Percentiles rank a stretch among this genome's conserved stretches.
phyloP scores from a whole-genome alignment of 23 tunicate species.

The Diplosoma virens region DNA sequence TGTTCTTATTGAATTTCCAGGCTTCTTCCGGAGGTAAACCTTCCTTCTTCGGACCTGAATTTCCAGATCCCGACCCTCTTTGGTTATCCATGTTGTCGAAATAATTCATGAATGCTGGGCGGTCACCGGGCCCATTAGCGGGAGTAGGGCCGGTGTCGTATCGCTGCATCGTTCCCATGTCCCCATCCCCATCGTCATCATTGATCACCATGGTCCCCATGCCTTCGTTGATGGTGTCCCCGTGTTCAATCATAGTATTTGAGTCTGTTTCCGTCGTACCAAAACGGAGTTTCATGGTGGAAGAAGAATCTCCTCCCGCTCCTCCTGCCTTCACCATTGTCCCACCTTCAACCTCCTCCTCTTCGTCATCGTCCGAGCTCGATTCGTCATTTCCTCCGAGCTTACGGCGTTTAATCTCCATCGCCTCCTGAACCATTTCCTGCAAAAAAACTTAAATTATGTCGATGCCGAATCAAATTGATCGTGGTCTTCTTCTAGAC shows the following conservation, averaged over 20 bases:
- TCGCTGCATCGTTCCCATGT: constrained; percentile 80
- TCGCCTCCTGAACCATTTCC: constrained; percentile 97
- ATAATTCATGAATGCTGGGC: constrained; percentile 91
- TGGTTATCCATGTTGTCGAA: constrained; percentile 65
- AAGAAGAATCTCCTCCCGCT: constrained; percentile 32
- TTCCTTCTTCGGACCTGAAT: constrained; percentile 13
- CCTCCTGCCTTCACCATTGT: constrained; percentile 57
- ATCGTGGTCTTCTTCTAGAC: too few species aligned
- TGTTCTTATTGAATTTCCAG: constrained; percentile 82
- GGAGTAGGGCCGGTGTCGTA: constrained; percentile 69
- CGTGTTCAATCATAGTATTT: constrained; percentile 85
- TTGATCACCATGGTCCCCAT: constrained; percentile 93
- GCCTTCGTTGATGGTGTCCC: constrained; percentile 46
- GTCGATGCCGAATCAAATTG: too few species aligned
- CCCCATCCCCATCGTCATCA: constrained; percentile 59
- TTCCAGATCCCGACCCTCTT: constrained; percentile 33
- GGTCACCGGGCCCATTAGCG: constrained; percentile 28
- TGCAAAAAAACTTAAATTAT: not conserved
- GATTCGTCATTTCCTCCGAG: constrained; percentile 43
- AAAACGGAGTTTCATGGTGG: constrained; percentile 35
- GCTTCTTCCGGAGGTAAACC: constrained; percentile 84
- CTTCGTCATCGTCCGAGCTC: constrained; percentile 65
- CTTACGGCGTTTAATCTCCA: constrained; percentile 80
- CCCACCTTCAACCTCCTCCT: constrained; percentile 64
- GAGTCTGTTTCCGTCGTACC: constrained; percentile 50